Conservation (phyloP, 2,888 invertebrate genomes). For the Drosophila robusta region DNA sequence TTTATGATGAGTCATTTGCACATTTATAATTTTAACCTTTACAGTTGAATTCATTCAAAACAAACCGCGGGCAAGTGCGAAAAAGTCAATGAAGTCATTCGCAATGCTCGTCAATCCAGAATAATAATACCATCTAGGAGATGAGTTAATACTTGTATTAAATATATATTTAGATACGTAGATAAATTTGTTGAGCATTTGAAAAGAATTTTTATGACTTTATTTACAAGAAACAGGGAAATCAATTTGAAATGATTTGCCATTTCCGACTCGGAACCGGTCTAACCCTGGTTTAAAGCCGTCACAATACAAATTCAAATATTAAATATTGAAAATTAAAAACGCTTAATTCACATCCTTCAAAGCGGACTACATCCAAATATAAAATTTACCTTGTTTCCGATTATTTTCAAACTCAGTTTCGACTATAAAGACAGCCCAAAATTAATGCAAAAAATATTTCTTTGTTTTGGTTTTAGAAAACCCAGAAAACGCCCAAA, state of each 20-base stretch:
- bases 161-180: slow-evolving; percentile 32
- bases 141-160: slow-evolving; percentile 5
- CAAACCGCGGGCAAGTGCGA: slow-evolving; percentile 46
- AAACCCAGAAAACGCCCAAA: neutral
- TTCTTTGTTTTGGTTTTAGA: too few species aligned
- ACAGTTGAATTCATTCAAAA: slow-evolving; percentile 83
- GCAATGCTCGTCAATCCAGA: slow-evolving; percentile 10
- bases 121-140: slow-evolving; percentile 28
- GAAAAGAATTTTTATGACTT: slow-evolving; percentile 12
- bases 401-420: too few species aligned
- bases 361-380: too few species aligned
- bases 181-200: neutral
- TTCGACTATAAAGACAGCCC: too few species aligned
- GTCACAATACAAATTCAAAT: too few species aligned
- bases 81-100: slow-evolving; percentile 40
- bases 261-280: too few species aligned
- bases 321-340: too few species aligned
- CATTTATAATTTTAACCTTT: slow-evolving; percentile 84
- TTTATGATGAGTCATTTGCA: slow-evolving; percentile 85
- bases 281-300: too few species aligned
- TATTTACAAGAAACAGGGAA: neutral
- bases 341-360: too few species aligned
- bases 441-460: too few species aligned
- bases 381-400: too few species aligned
- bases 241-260: neutral